A percentile compares a stretch with the other conserved stretches of the same genome.
phyloP scores from a whole-genome alignment of 2,888 invertebrate genomes.

The Drosophila mimetica region DNA sequence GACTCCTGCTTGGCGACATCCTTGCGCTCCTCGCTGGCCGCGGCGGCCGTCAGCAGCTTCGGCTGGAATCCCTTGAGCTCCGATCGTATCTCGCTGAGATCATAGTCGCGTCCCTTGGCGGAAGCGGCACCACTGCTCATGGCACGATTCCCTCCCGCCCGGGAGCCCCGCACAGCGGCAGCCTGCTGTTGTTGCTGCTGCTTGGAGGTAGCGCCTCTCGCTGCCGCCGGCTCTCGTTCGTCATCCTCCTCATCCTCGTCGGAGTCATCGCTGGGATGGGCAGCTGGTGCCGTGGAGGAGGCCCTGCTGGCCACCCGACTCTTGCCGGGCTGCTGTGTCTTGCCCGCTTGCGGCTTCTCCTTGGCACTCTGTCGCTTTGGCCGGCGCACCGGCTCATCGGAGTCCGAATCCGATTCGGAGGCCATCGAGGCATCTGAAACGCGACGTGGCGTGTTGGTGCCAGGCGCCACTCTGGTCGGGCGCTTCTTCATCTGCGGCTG shows the following conservation, averaged over 20 bases:
- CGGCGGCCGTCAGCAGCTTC: conserved; percentile 21
- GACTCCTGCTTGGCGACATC: conserved; percentile 65
- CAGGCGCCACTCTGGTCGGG: conserved; percentile 83
- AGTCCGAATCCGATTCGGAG: conserved; percentile 86
- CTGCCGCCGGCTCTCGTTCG: conserved; percentile 34
- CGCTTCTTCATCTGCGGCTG: conserved; percentile 82
- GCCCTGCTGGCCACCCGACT: conserved; percentile 24
- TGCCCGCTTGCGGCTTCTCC: conserved; percentile 17
- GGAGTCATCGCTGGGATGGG: conserved; percentile 86
- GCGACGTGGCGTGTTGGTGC: conserved; percentile 82
- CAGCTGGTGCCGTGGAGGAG: conserved; percentile 57
- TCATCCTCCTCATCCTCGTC: conserved; percentile 80
- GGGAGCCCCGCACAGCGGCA: conserved; percentile 35
- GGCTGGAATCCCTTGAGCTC: conserved; percentile 91
- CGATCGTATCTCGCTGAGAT: conserved; percentile 93
- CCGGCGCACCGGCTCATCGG: conserved; percentile 85
- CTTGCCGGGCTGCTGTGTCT: conserved; percentile 38
- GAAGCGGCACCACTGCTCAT: conserved; percentile 56
- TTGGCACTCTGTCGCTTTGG: conserved; percentile 73
- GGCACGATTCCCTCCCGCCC: conserved; percentile 56
- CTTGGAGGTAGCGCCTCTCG: conserved; percentile 61
- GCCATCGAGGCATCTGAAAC: conserved; percentile 86
- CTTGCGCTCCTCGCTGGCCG: conserved; percentile 49
- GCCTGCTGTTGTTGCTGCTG: conserved; percentile 13
- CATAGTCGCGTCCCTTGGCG: conserved; percentile 89